These are phyloP conservation scores for Baryphthengus martii DNA, from an alignment of 2,113 vertebrate species.

Conservation along the genomic window DNA sequence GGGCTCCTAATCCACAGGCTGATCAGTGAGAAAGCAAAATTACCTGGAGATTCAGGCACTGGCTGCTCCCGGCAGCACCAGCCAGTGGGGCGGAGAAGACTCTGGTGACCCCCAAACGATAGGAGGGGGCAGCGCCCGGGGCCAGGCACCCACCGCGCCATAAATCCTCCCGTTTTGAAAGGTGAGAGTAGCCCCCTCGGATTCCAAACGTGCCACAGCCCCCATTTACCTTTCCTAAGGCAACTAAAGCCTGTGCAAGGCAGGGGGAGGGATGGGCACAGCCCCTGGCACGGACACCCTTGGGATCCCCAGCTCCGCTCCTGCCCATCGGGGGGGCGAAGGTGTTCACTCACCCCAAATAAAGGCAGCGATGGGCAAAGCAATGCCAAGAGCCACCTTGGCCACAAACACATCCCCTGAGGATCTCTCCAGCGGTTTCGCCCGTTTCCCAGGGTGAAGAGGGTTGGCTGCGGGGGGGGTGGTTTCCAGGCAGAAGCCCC, in stretches of 20 bases:
- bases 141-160: background rate
- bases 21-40: background rate
- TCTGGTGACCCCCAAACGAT: background rate
- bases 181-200: background rate
- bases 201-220: background rate
- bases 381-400: fast-evolving
- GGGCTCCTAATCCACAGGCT: background rate
- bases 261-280: background rate
- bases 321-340: fast-evolving
- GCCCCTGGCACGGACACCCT: fast-evolving
- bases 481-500: constrained; percentile 23
- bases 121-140: background rate
- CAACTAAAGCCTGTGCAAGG: background rate
- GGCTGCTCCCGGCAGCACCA: background rate
- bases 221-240: background rate
- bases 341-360: fast-evolving
- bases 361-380: background rate
- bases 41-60: background rate
- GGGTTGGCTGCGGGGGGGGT: fast-evolving
- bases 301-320: fast-evolving
- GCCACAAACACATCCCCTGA: fast-evolving
- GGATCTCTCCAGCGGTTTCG: fast-evolving
- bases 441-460: background rate
- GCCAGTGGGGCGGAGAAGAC: background rate
- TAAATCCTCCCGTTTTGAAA: background rate